Base-by-base conservation (phyloP, 2,797 vertebrate genomes). In the Peromyscus attwateri region DNA sequence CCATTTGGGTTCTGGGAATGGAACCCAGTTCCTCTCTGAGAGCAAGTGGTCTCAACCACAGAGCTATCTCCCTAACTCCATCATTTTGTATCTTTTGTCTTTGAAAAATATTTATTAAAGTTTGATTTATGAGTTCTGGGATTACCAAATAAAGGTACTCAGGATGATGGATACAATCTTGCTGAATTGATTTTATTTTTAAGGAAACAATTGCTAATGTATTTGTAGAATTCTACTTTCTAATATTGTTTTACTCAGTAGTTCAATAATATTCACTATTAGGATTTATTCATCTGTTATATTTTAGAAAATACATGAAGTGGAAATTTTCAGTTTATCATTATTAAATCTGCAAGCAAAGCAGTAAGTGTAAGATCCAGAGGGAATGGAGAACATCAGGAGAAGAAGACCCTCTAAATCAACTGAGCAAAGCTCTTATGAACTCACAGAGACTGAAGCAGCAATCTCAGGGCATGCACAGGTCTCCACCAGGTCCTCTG, bases 291-390 rank as follows among this genome's bases (percentile, higher is more conserved):
- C 27, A 94, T 37, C 3, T 85, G 10, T 43, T 57, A 55, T 57
- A 79, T 77, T 92, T 90, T 21, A 89, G 14, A 81, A 90, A 91
- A 89, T 37, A 91, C 12, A 40, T 68, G 2, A 91, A 89, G 7
- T 89, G 13, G 34, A n/a, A 92, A 93, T 62, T 73, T 79, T 3
- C 10, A 57, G 73, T 66, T 76, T 79, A 95, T 91, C 49, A 92
- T 91, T 62, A 60, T 34, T 77, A 89, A 71, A 46, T 91, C 71
- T 81, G 19, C 83, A 92, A 88, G 70, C 13, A 83, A 94, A 88
- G 13, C 40, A 89, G 8, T 27, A 34, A 52, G 7, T 25, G 2
- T 85, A 49, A 68, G 11, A 68, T 13, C 19, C 19, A 68, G 64
- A 52, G 17, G 31, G 34, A 40, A 25, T 9, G 1, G 12, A 85